Base-by-base conservation (phyloP, 2,888 invertebrate genomes). In the Calameuta idolon region DNA sequence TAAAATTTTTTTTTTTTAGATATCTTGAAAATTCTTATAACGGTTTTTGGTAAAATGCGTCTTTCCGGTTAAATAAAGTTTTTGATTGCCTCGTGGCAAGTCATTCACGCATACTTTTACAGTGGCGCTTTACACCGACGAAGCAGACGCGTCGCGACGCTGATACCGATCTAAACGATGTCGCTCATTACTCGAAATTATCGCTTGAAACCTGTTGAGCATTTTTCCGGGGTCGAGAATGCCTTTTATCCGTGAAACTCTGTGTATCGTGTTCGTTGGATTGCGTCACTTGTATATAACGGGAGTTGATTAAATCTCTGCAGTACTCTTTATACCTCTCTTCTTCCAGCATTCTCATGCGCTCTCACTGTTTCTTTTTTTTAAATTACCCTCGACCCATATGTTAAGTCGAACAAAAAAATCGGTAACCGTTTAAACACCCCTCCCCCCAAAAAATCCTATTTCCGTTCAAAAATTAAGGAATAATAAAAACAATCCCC, bases 141-240 rank as follows among this genome's bases (percentile, higher is more conserved):
- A 69, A 11, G 30, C 69, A 40, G 30, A 69, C 69, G 69, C 69
- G 69, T 69, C 69, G 69, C 69, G 69, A 69, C 69, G 69, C 69
- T 31, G 69, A 69, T 69, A 69, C 69, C 69, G 69, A 69, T 69
- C 69, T 69, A 69, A 69, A 69, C 69, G 69, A 69, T 30, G 69
- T 69, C 69, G 69, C 69, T 69, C 69, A 30, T 69, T 69, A 30
- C 69, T 69, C 69, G 69, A 69, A 69, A 69, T 69, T 69, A 69
- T 69, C 69, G 75, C 77, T 75, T 77, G 77, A 77, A 77, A 77
- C 77, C 77, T 77, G 77, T 77, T 77, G 77, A 75, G 75, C 77
- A 35, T 77, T 77, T 77, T 77, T 77, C 35, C 75, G 69, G 69
- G 69, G 30, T 30, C 33, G 69, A 69, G 69, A 69, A 69, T 33